Percentiles rank a stretch among this genome's conserved stretches.
Conservation (phyloP, 2,113 vertebrate species). For the Hassar affinis region DNA sequence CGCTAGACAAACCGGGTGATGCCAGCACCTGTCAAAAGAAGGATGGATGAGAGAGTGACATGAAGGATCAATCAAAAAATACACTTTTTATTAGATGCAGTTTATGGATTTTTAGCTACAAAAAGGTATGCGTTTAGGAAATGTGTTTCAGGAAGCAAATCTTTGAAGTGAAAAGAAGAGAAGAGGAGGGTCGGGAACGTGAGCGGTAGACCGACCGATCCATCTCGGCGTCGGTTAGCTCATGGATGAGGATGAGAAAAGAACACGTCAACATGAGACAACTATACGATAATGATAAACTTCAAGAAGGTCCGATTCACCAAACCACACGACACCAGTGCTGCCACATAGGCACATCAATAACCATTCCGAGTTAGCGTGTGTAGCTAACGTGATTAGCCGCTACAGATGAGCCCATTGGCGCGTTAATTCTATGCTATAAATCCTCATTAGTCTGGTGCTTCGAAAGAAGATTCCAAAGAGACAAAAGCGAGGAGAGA, state of each 20-base stretch:
- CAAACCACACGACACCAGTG: neutral
- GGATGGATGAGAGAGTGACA: neutral
- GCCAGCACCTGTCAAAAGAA: neutral
- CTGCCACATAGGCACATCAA: neutral
- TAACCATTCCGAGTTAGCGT: neutral
- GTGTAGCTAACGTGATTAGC: conserved; percentile 19
- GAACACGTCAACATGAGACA: neutral
- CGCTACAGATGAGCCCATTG: neutral
- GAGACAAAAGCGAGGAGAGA: neutral
- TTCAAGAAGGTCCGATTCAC: neutral
- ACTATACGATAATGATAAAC: neutral
- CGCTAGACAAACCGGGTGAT: neutral
- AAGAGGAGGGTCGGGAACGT: neutral
- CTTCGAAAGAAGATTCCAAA: neutral
- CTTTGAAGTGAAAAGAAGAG: neutral
- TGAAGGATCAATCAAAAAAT: neutral
- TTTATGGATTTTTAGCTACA: too few species aligned
- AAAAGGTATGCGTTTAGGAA: neutral
- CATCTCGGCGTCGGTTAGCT: neutral
- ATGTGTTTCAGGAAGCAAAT: too few species aligned
- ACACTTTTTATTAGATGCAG: too few species aligned
- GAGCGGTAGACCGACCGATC: neutral
- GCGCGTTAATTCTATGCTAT: conserved; percentile 18
- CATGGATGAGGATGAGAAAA: neutral
- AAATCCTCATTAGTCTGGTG: conserved; percentile 26